Conservation (phyloP, 2,888 invertebrate genomes). For the Bimastos eiseni region DNA sequence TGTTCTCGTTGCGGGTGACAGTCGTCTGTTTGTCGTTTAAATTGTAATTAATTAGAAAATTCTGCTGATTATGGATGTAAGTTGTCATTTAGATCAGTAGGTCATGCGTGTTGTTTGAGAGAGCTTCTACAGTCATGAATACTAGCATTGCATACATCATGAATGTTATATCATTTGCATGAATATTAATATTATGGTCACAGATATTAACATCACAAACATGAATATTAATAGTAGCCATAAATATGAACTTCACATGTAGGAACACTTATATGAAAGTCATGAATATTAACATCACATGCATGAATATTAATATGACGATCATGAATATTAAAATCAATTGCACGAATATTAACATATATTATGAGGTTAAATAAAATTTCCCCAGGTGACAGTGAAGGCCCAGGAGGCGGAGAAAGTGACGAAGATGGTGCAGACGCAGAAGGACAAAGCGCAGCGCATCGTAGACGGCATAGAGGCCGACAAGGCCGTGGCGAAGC, state of each 20-base stretch:
- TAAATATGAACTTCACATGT: neutral
- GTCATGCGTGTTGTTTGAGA: neutral
- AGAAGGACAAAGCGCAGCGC: conserved; percentile 58
- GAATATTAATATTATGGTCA: too few relatives aligned
- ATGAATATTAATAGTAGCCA: neutral
- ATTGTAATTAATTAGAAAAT: too few relatives aligned
- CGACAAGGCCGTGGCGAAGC: conserved; percentile 69
- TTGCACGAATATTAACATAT: too few relatives aligned
- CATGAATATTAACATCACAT: neutral
- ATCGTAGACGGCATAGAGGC: conserved; percentile 58
- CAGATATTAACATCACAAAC: too few relatives aligned
- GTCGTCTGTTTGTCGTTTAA: neutral
- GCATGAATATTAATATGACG: neutral
- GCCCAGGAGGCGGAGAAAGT: conserved; percentile 60
- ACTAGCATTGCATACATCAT: too few relatives aligned
- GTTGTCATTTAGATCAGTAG: neutral
- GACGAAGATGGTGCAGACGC: conserved; percentile 57
- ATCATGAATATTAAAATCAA: neutral
- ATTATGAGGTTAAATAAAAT: neutral
- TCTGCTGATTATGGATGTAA: neutral
- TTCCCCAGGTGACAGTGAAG: conserved; percentile 32
- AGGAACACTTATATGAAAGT: neutral
- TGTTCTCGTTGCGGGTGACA: neutral
- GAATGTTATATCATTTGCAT: too few relatives aligned
- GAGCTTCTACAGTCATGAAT: too few relatives aligned